Evolutionary conservation across 2,888 invertebrate species (phyloP), one percentile per base, ranked within the genome.

Genomic region (Hybos culiciformis): DNA sequence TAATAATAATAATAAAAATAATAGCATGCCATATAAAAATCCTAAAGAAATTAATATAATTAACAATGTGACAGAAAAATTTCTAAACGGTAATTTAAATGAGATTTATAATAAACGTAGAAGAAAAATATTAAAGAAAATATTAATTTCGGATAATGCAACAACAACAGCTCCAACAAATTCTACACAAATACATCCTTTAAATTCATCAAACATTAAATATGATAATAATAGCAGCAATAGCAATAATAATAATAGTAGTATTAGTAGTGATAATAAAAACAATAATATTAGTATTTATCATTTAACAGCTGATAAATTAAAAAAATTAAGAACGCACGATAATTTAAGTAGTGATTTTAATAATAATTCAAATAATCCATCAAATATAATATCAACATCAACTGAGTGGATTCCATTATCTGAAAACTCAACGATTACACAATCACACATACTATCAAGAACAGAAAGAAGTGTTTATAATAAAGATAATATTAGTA

Each of bases 391-490:
- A 18, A 54, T 46, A 7, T 4, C 19, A 36, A 20, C 14, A 20
- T 2, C 6, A 34, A 21, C 14, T 21, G 20, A 36, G 14, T 17
- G 41, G 48, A 39, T 24, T 6, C 18, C 37, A 19, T 6, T 31
- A 31, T n/a, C 26, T 11, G 17, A 23, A 21, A 38, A 2, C 6
- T 8, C 31, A 33, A 18, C 24, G 43, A 18, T 23, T 29, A 17
- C 38, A 41, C 40, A 41, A 29, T 48, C 53, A 54, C 2, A 54
- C 2, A 51, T 58, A 44, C 53, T 62, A 37, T 65, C 66, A 46
- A 61, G 67, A 48, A 66, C 63, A 12, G 66, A 66, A 53, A 63
- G 67, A 44, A 66, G 64, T 51, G 56, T 64, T 46, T 57, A 57
- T 43, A 48, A 50, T 41, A 44, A 4, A 42, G 41, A 9, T 45